These are phyloP conservation scores for Pseudolaguvia tuberculata DNA, from an alignment of 2,113 vertebrate genomes.

Conservation along the genomic window DNA sequence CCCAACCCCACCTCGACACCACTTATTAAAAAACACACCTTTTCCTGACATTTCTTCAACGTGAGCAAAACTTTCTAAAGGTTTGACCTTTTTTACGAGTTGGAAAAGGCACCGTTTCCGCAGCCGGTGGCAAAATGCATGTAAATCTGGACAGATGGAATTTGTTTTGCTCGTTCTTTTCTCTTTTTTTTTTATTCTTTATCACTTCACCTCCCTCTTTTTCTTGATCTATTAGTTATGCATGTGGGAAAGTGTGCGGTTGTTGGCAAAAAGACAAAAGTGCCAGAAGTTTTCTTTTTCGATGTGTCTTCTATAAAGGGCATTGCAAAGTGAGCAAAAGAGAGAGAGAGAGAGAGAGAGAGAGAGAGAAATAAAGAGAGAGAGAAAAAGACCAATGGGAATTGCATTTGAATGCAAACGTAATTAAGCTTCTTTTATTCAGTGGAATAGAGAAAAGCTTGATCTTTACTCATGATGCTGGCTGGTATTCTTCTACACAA, in stretches of 20 bases:
- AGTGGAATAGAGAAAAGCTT: neutral
- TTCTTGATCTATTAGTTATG: slow-evolving; percentile 56
- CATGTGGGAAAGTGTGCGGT: slow-evolving; percentile 43
- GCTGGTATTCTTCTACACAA: neutral
- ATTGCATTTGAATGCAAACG: slow-evolving; percentile 35
- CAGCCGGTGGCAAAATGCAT: slow-evolving; percentile 53
- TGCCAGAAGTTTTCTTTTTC: slow-evolving; percentile 49
- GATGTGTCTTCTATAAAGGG: slow-evolving; percentile 51
- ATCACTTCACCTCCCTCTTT: slow-evolving; percentile 38
- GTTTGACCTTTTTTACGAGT: slow-evolving; percentile 63
- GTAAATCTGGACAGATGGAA: slow-evolving; percentile 69
- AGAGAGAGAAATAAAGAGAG: too few relatives aligned
- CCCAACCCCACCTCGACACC: neutral
- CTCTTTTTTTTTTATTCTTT: slow-evolving; percentile 36
- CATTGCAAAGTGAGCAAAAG: slow-evolving; percentile 47
- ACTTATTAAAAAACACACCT: neutral
- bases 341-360: slow-evolving; percentile 32
- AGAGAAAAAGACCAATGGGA: slow-evolving; percentile 43
- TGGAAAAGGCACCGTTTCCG: slow-evolving; percentile 62
- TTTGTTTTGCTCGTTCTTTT: slow-evolving; percentile 44
- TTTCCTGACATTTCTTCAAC: slow-evolving; percentile 28
- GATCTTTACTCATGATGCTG: slow-evolving; percentile 12
- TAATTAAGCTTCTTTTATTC: slow-evolving; percentile 24
- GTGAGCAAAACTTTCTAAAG: slow-evolving; percentile 47
- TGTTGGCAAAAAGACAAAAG: slow-evolving; percentile 54